Evolutionary conservation across 2,113 vertebrate species (phyloP).

Genomic region (Oreochromis spilurus): DNA sequence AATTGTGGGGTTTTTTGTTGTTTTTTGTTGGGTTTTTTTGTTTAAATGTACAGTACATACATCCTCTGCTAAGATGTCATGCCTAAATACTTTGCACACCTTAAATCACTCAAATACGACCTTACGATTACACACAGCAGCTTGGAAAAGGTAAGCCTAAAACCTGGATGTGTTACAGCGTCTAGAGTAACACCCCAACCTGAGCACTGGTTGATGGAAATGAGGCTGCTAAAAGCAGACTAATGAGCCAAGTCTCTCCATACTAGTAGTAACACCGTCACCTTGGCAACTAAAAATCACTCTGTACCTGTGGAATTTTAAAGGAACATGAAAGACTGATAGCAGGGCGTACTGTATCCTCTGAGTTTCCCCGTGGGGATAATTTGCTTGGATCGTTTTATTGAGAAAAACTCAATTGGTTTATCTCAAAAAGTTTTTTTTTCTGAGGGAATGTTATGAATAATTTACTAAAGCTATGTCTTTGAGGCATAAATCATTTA

Average conservation of each 20-base stretch:
- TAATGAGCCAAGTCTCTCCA: not conserved
- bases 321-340: not conserved
- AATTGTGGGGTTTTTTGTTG: not conserved
- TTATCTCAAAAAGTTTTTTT: not conserved
- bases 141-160: not conserved
- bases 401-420: not conserved
- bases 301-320: not conserved
- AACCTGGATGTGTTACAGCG: not conserved
- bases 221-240: not conserved
- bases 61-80: not conserved
- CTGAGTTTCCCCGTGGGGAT: not conserved
- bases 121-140: not conserved
- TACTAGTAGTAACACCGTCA: not conserved
- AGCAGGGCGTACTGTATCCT: not conserved
- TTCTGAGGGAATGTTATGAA: conserved; percentile 11
- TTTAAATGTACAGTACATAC: not conserved
- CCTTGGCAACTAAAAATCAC: not conserved
- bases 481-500: conserved; percentile 36
- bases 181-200: not conserved
- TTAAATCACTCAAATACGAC: not conserved
- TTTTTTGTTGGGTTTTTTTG: not conserved
- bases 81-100: not conserved
- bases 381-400: not conserved
- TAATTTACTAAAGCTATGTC: conserved; percentile 33
- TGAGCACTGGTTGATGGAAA: not conserved